Conservation (phyloP, 2,797 vertebrate species). For the Uromys caudimaculatus region DNA sequence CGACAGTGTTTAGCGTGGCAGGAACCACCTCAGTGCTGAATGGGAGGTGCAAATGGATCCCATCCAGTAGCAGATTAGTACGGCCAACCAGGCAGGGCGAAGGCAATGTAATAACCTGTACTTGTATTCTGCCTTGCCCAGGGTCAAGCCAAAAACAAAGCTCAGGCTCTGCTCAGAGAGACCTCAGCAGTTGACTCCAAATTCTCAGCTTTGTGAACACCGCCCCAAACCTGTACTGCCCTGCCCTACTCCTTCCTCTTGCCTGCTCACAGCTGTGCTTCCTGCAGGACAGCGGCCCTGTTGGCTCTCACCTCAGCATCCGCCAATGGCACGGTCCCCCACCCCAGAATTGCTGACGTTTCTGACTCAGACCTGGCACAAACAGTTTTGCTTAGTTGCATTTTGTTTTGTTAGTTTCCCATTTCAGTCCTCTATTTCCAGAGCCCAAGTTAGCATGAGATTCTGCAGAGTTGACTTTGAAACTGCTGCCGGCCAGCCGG, state of each 20-base stretch:
- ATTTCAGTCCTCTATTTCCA: not conserved
- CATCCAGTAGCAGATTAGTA: not conserved
- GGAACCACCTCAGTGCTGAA: not conserved
- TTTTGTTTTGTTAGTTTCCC: not conserved
- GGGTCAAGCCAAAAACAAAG: conserved; percentile 25
- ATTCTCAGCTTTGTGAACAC: not conserved
- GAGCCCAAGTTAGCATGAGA: not conserved
- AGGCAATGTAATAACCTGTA: not conserved
- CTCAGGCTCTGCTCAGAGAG: not conserved
- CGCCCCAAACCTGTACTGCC: not conserved
- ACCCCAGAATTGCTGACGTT: not conserved
- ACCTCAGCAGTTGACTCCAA: not conserved
- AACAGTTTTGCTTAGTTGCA: not conserved
- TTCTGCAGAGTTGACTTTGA: not conserved
- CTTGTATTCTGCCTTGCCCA: not conserved
- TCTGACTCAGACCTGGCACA: not conserved
- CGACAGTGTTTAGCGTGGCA: not conserved
- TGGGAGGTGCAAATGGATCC: not conserved
- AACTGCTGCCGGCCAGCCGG: not conserved
- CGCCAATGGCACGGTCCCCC: accelerated
- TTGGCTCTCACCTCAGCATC: too few relatives aligned
- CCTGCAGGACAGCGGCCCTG: too few relatives aligned
- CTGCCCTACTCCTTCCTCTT: not conserved
- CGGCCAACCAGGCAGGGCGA: not conserved
- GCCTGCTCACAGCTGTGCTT: not conserved